These are phyloP conservation scores for Centropyge bicolor DNA, from an alignment of 2,797 vertebrate species.

Conservation along the genomic window DNA sequence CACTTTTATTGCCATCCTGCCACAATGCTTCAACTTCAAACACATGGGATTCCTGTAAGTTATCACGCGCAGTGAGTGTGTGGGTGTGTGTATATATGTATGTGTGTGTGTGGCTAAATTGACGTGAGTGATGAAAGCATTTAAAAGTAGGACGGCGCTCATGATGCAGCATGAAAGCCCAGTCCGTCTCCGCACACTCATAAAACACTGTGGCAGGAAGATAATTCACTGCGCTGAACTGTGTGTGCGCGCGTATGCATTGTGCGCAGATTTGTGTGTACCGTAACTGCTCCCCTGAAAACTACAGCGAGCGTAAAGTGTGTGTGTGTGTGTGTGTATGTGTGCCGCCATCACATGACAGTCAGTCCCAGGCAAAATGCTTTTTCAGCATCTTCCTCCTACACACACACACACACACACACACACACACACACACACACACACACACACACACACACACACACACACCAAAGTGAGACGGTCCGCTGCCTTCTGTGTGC, in stretches of 20 bases:
- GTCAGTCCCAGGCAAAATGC: constrained; percentile 54
- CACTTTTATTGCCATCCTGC: constrained; percentile 28
- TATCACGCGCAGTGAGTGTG: constrained; percentile 27
- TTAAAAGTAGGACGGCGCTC: constrained; percentile 52
- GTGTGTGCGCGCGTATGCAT: neutral
- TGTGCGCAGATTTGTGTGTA: constrained; percentile 19
- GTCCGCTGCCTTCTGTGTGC: constrained; percentile 52
- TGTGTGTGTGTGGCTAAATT: constrained; percentile 29
- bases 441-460: constrained; percentile 6
- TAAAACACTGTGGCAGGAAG: constrained; percentile 30
- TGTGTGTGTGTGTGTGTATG: constrained; percentile 13
- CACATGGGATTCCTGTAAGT: constrained; percentile 35
- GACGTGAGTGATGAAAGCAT: constrained; percentile 62
- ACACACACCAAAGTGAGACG: constrained; percentile 46
- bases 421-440: constrained; percentile 33
- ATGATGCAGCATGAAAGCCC: constrained; percentile 57
- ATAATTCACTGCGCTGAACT: constrained; percentile 18
- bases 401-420: constrained; percentile 29
- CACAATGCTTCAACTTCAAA: constrained; percentile 40
- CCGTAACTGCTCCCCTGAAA: constrained; percentile 21
- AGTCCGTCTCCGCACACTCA: constrained; percentile 57
- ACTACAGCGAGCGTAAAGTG: constrained; percentile 26
- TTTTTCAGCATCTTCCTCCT: constrained; percentile 61
- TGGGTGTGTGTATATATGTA: constrained; percentile 5
- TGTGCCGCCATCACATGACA: constrained; percentile 40